phyloP scores from a whole-genome alignment of 2,888 invertebrate genomes.

The Deroplatys truncata region DNA sequence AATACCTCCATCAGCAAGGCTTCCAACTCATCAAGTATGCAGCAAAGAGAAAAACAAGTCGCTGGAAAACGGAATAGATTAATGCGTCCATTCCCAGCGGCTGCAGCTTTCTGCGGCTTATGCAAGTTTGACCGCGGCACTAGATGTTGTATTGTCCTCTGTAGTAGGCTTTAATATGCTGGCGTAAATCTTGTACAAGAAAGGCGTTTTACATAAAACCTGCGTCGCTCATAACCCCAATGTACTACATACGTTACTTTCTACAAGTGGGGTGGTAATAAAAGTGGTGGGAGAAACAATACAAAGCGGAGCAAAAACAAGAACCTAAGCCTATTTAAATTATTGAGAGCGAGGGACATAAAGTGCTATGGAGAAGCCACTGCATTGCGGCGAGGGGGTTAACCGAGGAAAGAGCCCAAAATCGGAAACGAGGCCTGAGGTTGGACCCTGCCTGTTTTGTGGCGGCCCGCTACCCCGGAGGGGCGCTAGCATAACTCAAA shows the following conservation, averaged over 20 bases:
- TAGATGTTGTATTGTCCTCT: not conserved
- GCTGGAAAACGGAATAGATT: too few species aligned
- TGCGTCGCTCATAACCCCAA: not conserved
- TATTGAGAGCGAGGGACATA: not conserved
- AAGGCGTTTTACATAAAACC: not conserved
- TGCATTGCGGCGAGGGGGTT: not conserved
- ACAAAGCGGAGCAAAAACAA: not conserved
- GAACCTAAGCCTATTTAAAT: not conserved
- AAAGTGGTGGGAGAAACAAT: not conserved
- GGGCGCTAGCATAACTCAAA: not conserved
- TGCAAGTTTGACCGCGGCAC: not conserved
- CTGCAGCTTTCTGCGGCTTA: not conserved
- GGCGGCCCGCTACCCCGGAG: too few species aligned
- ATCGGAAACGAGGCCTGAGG: not conserved
- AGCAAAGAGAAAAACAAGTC: too few species aligned
- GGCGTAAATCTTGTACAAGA: not conserved
- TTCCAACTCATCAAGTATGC: too few species aligned
- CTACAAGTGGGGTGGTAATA: not conserved
- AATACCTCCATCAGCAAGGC: too few species aligned
- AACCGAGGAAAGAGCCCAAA: not conserved
- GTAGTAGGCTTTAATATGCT: not conserved
- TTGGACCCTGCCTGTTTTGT: not conserved
- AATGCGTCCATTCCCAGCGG: too few species aligned
- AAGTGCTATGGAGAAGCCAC: not conserved
- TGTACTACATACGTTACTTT: not conserved